phyloP scores from a whole-genome alignment of 1,140 invertebrate species.

The Tetramorium simillimum region DNA sequence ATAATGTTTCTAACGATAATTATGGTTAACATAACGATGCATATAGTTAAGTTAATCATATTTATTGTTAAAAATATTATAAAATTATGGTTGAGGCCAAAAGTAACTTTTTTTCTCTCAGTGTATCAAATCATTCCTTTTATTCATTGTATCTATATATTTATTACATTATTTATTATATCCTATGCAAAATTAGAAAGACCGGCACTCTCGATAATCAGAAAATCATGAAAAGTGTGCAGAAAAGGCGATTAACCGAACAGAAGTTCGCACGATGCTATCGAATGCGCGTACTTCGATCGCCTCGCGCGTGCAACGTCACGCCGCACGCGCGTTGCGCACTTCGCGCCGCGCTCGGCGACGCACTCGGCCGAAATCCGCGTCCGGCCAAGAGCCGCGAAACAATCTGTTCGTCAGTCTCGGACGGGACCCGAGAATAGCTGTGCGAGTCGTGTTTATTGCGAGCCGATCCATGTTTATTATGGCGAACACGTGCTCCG shows the following conservation, averaged over 20 bases:
- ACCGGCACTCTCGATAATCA: not conserved
- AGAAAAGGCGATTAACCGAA: not conserved
- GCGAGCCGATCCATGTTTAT: not conserved
- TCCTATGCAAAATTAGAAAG: no score
- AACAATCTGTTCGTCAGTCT: conserved; percentile 19
- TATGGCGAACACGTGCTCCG: conserved; percentile 13
- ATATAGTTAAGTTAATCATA: no score
- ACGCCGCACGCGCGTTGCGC: not conserved
- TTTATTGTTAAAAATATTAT: no score
- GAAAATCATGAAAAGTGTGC: not conserved
- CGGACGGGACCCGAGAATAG: conserved; percentile 35
- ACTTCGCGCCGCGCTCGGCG: not conserved
- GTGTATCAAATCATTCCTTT: no score
- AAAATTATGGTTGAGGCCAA: no score
- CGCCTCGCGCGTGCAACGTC: conserved; percentile 21
- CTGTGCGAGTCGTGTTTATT: not conserved
- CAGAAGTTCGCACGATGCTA: not conserved
- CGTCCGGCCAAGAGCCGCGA: conserved; percentile 26
- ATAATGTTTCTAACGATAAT: no score
- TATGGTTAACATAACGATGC: no score
- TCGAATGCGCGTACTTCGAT: not conserved
- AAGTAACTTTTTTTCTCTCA: no score
- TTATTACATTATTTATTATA: no score
- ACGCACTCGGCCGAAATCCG: not conserved
- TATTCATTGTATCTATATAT: no score